Evolutionary conservation across 2,888 invertebrate genomes (phyloP), one percentile per base, ranked within the genome.

Genomic region (Diarsia mendica): DNA sequence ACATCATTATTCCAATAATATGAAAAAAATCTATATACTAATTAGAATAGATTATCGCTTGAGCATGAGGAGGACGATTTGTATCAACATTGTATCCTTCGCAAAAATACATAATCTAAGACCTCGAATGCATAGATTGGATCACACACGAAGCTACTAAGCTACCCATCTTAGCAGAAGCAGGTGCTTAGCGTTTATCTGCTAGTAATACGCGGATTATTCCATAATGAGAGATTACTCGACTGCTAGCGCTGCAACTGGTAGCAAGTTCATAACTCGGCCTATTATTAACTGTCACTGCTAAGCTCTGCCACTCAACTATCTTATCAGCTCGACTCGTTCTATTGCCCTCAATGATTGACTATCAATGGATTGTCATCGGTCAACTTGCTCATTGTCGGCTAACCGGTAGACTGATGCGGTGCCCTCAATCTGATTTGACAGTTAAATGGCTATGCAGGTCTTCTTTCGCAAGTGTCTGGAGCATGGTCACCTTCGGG

Each of bases 271-370:
- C 53, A 72, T 53, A 75, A 71, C 68, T 85, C 18, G 78, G 23
- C 18, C 83, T 71, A 73, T 85, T 77, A 85, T 77, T 71, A 70
- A 71, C 58, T 77, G 77, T 83, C 83, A 68, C 44, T 58, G 44
- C 63, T 82, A 72, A 82, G 77, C 69, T 67, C 49, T 77, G 77
- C 72, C 82, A 85, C 63, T 83, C 72, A 77, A 66, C 18, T 65
- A 66, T 72, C 70, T 87, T 87, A 87, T 81, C 85, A 67, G 68
- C 13, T 53, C 69, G 48, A 77, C 85, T 71, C 15, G 83, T 82
- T 77, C 64, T n/a, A n/a, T 68, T 77, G 85, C 70, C 60, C 85
- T 63, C 53, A 60, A 82, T 85, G 46, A 66, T 69, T 74, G 67
- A 64, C 15, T 67, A 67, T 68, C 64, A 60, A 48, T 28, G 76